Evolutionary conservation across 2,797 vertebrate species (phyloP).

Genomic region (Darevskia nairensis): DNA sequence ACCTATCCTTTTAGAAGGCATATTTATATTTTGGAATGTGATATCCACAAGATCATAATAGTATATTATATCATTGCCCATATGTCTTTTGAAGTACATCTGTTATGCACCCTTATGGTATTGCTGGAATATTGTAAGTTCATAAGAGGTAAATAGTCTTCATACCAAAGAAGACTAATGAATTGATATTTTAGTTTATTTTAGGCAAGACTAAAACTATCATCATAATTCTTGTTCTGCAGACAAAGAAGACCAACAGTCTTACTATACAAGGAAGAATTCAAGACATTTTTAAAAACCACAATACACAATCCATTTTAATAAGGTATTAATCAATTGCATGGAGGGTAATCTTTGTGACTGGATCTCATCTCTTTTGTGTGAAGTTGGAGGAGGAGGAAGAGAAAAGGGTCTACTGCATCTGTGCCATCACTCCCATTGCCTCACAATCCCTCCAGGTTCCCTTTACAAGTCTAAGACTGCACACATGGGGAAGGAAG

Average conservation of each 20-base stretch:
- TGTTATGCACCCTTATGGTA: not conserved
- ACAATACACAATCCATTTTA: not conserved
- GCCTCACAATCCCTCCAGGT: constrained; percentile 2
- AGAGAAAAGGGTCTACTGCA: constrained; percentile 19
- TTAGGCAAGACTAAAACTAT: not conserved
- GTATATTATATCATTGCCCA: not conserved
- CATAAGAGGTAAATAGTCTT: not conserved
- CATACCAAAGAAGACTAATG: not conserved
- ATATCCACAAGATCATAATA: not conserved
- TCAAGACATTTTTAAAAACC: not conserved
- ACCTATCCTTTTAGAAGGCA: not conserved
- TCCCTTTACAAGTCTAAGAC: constrained; percentile 14
- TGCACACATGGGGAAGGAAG: constrained; percentile 34
- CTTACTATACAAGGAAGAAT: not conserved
- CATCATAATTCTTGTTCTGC: constrained; percentile 6
- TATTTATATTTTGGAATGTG: not conserved
- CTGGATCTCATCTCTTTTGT: constrained; percentile 28
- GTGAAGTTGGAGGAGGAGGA: constrained; percentile 1
- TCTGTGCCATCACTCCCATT: constrained; percentile 11
- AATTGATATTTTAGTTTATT: not conserved
- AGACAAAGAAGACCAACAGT: not conserved
- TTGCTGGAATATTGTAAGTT: not conserved
- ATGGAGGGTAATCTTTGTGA: constrained; percentile 40
- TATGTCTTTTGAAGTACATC: not conserved
- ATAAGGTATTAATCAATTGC: constrained; percentile 26